Base-by-base conservation (phyloP, 1,140 invertebrate species). In the Halyomorpha halys region DNA sequence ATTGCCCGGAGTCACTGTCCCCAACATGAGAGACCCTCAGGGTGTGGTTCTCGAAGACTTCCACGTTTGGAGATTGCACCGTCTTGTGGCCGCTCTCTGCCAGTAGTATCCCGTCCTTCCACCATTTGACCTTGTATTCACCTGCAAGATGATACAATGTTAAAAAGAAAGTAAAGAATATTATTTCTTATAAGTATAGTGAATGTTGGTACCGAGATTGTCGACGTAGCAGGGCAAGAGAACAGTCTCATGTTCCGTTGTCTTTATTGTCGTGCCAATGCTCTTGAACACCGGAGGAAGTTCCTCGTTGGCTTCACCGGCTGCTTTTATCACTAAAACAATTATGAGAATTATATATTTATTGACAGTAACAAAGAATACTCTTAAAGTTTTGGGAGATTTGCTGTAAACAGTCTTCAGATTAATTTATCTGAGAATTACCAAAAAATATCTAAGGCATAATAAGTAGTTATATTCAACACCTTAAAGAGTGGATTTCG, bases 221-320 rank as follows among this genome's bases (percentile, higher is more conserved):
- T 81, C 76, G 54, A 83, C 75, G 72, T 85, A 82, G 72, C 87
- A 90, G 0, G 88, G 87, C 61, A 90, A 71, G 23, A 86, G 68
- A 2, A 89, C 84, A 0, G 83, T 86, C 63, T 87, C 83, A 72
- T 87, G 87, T 73, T 87, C 83, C 61, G 79, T 82, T 8, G 81
- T 82, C 72, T 86, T 87, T 13, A 88, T 81, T n/a, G 81, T 85
- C 2, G 84, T 85, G 0, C 86, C 82, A 18, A 60, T 44, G 34
- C 59, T 60, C 34, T 60, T 60, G 59, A 60, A 60, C 2, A 60
- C 34, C 4, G 59, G 59, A 11, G 34, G n/a, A 8, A 59, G 21
- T 14, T 59, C 54, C 11, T 60, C 53, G 11, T 56, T 23, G 3
- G 4, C 23, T 56, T 23, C 53, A 9, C 1, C 34, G 34, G 34